Evolutionary conservation across 1,140 invertebrate species (phyloP).

Genomic region (Venturia canescens): DNA sequence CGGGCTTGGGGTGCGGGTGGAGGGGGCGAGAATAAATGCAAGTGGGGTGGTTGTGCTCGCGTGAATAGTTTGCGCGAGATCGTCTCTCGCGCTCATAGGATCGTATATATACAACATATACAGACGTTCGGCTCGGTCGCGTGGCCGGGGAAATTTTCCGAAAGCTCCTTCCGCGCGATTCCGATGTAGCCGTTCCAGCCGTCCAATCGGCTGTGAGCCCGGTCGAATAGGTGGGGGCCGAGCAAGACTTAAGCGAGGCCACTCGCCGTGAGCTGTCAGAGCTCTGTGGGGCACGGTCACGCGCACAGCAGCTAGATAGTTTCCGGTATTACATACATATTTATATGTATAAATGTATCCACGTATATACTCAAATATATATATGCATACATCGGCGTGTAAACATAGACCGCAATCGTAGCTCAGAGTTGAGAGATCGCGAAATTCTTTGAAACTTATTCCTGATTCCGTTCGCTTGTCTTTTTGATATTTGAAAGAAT

Average conservation of each 20-base stretch:
- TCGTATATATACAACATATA: constrained; percentile 27
- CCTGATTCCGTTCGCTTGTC: background rate
- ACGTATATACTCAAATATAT: background rate
- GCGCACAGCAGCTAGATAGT: constrained; percentile 69
- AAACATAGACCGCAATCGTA: constrained; percentile 1
- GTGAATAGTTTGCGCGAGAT: background rate
- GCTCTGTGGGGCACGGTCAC: constrained; percentile 77
- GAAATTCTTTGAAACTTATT: background rate
- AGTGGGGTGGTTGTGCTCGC: constrained; percentile 35
- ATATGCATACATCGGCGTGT: background rate
- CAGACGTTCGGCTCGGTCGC: constrained; percentile 53
- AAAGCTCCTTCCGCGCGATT: constrained; percentile 71
- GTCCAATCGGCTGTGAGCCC: constrained; percentile 69
- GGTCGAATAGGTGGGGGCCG: constrained; percentile 68
- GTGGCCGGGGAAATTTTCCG: constrained; percentile 72
- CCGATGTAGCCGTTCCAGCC: constrained; percentile 69
- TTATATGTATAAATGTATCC: background rate
- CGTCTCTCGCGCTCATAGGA: background rate
- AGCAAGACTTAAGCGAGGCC: constrained; percentile 77
- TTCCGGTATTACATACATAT: constrained; percentile 49
- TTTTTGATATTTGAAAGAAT: background rate
- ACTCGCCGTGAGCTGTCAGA: constrained; percentile 78
- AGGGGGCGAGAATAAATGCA: background rate
- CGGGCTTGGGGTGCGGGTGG: background rate
- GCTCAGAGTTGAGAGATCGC: background rate